Evolutionary conservation across 64 coral and sea anemone genomes (phyloP).

Genomic region (Astreopora myriophthalma): DNA sequence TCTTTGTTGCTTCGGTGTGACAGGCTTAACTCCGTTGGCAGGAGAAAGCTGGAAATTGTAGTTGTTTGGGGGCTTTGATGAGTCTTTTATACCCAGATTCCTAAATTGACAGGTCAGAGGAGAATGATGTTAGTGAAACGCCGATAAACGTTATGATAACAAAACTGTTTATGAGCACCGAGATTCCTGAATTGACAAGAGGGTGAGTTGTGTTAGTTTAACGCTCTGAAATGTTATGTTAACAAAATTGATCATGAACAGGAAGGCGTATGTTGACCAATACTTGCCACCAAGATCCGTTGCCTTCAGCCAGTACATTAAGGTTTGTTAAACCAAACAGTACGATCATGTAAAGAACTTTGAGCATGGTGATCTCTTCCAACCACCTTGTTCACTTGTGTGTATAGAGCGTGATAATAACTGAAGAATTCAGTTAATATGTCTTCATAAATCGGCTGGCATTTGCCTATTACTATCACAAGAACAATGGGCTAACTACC

Average conservation of each 20-base stretch:
- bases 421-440: conserved; percentile 38
- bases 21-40: conserved; percentile 74
- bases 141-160: background rate
- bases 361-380: conserved; percentile 17
- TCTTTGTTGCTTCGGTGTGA: conserved; percentile 78
- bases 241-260: background rate
- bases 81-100: conserved; percentile 62
- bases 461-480: conserved; percentile 66
- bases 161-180: background rate
- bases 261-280: background rate
- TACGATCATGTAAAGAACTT: background rate
- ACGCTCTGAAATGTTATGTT: background rate
- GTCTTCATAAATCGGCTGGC: conserved; percentile 59
- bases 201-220: background rate
- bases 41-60: conserved; percentile 88
- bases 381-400: conserved; percentile 61
- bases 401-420: conserved; percentile 24
- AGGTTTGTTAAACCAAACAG: conserved; percentile 21
- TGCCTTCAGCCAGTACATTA: background rate
- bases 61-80: conserved; percentile 48
- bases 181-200: background rate
- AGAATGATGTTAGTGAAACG: background rate
- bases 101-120: conserved; percentile 18
- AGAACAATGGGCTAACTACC: conserved; percentile 87
- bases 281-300: conserved; percentile 26